phyloP scores from a whole-genome alignment of 2,888 invertebrate genomes.

The Sycophila texana region DNA sequence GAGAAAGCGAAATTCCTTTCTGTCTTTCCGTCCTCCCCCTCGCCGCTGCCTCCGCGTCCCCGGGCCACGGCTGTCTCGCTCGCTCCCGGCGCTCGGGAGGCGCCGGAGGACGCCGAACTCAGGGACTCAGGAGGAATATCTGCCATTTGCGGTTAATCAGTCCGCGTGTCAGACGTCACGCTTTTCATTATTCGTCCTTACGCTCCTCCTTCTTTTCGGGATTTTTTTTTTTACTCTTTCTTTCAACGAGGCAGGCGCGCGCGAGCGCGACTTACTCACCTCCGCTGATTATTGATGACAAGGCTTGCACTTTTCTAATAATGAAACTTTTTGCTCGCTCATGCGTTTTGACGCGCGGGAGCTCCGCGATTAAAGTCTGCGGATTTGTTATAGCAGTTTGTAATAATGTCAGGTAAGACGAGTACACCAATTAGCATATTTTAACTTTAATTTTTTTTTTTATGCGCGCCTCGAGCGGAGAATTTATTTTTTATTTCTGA shows the following conservation, averaged over 20 bases:
- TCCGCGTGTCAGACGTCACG: constrained; percentile 51
- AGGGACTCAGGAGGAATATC: constrained; percentile 38
- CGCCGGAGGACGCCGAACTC: not conserved
- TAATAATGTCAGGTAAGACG: too few species aligned
- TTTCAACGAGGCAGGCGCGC: not conserved
- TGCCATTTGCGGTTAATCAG: constrained; percentile 58
- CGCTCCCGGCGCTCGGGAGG: not conserved
- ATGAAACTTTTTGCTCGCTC: not conserved
- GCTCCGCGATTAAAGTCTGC: not conserved
- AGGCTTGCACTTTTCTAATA: constrained; percentile 1
- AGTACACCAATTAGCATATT: too few species aligned
- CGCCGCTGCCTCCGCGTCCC: constrained; percentile 50
- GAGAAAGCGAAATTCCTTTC: constrained; percentile 55
- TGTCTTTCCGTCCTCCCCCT: constrained; percentile 53
- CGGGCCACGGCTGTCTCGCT: constrained; percentile 43
- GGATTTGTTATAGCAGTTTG: too few species aligned
- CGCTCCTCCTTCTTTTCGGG: constrained; percentile 25
- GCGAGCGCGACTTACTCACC: not conserved
- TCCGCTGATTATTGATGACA: constrained; percentile 24
- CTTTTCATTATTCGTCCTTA: constrained; percentile 57
- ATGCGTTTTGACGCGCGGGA: not conserved
- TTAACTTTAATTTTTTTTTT: too few species aligned
- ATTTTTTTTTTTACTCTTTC: constrained; percentile 13
- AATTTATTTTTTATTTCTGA: too few species aligned
- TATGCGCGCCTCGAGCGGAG: too few species aligned